Evolutionary conservation across 1,140 invertebrate genomes (phyloP).

Genomic region (Drosophila biarmipes): DNA sequence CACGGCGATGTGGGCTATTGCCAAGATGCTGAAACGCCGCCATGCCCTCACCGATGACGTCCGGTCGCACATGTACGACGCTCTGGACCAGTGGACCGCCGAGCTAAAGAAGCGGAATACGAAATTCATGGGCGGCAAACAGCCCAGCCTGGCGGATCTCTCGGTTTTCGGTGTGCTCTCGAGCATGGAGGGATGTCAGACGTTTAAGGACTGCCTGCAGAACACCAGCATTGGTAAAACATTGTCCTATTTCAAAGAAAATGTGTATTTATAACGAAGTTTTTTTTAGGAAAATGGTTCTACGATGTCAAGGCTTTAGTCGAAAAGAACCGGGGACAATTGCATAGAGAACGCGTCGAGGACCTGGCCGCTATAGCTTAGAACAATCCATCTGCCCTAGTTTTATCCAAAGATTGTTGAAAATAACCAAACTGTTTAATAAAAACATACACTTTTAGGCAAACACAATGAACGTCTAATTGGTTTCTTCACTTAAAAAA

Average conservation of each 20-base stretch:
- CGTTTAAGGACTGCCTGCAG: constrained; percentile 93
- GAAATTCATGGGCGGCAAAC: constrained; percentile 92
- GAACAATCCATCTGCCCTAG: neutral
- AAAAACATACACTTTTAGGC: constrained; percentile 38
- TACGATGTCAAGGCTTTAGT: constrained; percentile 85
- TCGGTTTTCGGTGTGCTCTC: constrained; percentile 96
- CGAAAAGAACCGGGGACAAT: constrained; percentile 85
- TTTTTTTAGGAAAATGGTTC: constrained; percentile 85
- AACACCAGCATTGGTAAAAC: constrained; percentile 88
- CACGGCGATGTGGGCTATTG: constrained; percentile 96
- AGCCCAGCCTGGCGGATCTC: constrained; percentile 96
- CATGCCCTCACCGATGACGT: constrained; percentile 95
- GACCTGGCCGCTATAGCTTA: constrained; percentile 39
- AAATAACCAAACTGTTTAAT: constrained; percentile 27
- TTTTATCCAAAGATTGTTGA: constrained; percentile 56
- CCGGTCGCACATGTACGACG: constrained; percentile 94
- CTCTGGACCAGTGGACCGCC: constrained; percentile 92
- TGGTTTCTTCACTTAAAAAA: too few species aligned
- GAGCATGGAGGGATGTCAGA: constrained; percentile 97
- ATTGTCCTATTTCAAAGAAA: fast-evolving
- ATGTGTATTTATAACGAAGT: neutral
- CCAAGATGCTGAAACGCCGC: constrained; percentile 94
- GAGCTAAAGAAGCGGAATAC: constrained; percentile 89
- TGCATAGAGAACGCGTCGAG: constrained; percentile 67
- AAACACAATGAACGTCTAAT: too few species aligned